These are phyloP conservation scores for Mobula hypostoma DNA, from an alignment of 2,113 vertebrate species.

Conservation along the genomic window DNA sequence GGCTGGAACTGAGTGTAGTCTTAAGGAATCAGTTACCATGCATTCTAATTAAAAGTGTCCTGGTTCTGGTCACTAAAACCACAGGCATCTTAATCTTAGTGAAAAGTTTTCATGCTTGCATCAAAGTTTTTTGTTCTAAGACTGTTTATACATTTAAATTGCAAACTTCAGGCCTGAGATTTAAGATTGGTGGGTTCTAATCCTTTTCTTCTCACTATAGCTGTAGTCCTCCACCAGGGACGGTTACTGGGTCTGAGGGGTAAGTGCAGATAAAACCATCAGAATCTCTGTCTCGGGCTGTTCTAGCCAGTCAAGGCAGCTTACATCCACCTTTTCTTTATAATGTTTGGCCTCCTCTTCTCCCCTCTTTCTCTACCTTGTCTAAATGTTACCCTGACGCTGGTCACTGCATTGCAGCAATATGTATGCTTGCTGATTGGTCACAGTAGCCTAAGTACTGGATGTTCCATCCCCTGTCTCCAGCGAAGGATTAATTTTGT, in stretches of 20 bases:
- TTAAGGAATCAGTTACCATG: too few species aligned
- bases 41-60: background rate
- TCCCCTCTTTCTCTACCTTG: constrained; percentile 45
- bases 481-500: constrained; percentile 9
- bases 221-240: constrained; percentile 80
- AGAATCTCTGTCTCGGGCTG: constrained; percentile 53
- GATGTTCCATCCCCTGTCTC: background rate
- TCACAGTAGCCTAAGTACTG: constrained; percentile 45
- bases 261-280: constrained; percentile 67
- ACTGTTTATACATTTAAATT: constrained; percentile 15
- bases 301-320: constrained; percentile 31
- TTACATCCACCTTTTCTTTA: constrained; percentile 58
- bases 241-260: constrained; percentile 80
- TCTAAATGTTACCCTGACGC: constrained; percentile 56
- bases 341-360: constrained; percentile 44
- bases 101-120: background rate
- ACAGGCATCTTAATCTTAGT: background rate
- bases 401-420: constrained; percentile 61
- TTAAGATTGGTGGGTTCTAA: constrained; percentile 54
- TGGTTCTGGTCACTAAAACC: background rate
- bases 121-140: background rate
- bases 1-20: too few species aligned
- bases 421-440: constrained; percentile 58
- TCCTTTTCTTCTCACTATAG: constrained; percentile 65
- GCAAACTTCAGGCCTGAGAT: constrained; percentile 40